Conservation (phyloP, 2,888 invertebrate genomes). For the Elmis aenea region DNA sequence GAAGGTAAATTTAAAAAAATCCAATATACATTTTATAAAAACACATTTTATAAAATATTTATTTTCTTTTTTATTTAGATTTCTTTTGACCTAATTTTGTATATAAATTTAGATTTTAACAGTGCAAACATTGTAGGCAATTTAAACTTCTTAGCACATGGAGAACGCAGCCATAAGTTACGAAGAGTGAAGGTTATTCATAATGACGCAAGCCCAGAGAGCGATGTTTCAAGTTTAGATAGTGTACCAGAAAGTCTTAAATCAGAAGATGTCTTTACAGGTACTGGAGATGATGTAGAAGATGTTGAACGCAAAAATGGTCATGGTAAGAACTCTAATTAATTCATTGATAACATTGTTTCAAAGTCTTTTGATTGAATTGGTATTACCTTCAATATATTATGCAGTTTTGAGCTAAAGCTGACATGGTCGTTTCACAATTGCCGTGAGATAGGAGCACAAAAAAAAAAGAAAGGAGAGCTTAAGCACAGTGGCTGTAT, state of each 20-base stretch:
- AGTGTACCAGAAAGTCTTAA: conserved; percentile 44
- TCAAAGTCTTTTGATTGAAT: too few relatives aligned
- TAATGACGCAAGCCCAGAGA: conserved; percentile 35
- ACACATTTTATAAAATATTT: too few relatives aligned
- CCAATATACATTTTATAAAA: too few relatives aligned
- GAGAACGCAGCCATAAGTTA: conserved; percentile 42
- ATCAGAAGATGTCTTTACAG: conserved; percentile 50
- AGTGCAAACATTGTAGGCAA: conserved; percentile 33
- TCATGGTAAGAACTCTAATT: conserved; percentile 11
- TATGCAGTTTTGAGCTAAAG: too few relatives aligned
- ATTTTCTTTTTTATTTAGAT: conserved; percentile 1
- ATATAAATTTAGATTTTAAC: too few relatives aligned
- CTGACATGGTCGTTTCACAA: too few relatives aligned
- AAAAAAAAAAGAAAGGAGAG: too few relatives aligned
- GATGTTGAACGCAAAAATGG: conserved; percentile 12
- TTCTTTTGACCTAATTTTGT: not conserved
- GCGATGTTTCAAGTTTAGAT: conserved; percentile 42
- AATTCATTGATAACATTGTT: conserved; percentile 4
- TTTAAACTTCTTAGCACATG: conserved; percentile 44
- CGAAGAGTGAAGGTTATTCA: conserved; percentile 41
- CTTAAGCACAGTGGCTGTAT: too few relatives aligned
- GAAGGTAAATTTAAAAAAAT: conserved; percentile 43
- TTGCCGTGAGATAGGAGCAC: too few relatives aligned
- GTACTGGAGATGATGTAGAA: conserved; percentile 26
- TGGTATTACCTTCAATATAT: too few relatives aligned